Percentiles rank a stretch among this genome's conserved stretches.
These are phyloP conservation scores for Himalopsyche tibetana DNA, from an alignment of 2,888 invertebrate genomes.

Conservation along the genomic window DNA sequence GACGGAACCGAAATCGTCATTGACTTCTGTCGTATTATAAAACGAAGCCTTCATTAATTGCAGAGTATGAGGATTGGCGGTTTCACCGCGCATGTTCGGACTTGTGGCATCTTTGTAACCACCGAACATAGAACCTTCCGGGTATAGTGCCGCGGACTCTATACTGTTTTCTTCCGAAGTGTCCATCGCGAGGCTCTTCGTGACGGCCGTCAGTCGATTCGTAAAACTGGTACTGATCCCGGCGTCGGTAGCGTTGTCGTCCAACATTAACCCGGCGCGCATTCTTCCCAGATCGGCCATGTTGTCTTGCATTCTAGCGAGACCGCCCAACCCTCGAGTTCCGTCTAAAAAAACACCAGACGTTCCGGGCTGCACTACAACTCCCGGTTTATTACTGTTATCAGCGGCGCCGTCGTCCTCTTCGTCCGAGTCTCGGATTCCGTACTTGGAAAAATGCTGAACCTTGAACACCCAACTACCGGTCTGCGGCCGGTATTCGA, in stretches of 20 bases:
- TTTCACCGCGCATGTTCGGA: not conserved
- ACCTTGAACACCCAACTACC: constrained; percentile 99
- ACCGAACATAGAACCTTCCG: constrained; percentile 67
- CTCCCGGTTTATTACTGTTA: constrained; percentile 52
- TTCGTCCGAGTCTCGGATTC: constrained; percentile 91
- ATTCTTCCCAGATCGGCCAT: not conserved
- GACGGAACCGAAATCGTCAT: constrained; percentile 69
- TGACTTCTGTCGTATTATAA: constrained; percentile 72
- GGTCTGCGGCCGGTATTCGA: constrained; percentile 95
- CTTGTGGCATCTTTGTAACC: constrained; percentile 53
- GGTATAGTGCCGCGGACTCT: constrained; percentile 72
- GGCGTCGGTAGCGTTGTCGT: constrained; percentile 35
- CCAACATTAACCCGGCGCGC: constrained; percentile 36
- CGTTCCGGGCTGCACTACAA: not conserved
- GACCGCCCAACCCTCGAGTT: constrained; percentile 52
- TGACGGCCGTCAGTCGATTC: not conserved
- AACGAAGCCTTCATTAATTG: constrained; percentile 91
- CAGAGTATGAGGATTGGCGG: constrained; percentile 78
- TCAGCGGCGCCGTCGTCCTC: constrained; percentile 75
- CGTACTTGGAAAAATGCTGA: constrained; percentile 96
- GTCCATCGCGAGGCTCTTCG: constrained; percentile 71
- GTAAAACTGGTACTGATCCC: not conserved
- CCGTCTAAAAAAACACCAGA: constrained; percentile 2
- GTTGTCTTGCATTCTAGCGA: constrained; percentile 24
- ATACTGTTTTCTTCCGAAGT: constrained; percentile 72